These are phyloP conservation scores for Orthosia gothica DNA, from an alignment of 2,888 invertebrate genomes.

Conservation along the genomic window DNA sequence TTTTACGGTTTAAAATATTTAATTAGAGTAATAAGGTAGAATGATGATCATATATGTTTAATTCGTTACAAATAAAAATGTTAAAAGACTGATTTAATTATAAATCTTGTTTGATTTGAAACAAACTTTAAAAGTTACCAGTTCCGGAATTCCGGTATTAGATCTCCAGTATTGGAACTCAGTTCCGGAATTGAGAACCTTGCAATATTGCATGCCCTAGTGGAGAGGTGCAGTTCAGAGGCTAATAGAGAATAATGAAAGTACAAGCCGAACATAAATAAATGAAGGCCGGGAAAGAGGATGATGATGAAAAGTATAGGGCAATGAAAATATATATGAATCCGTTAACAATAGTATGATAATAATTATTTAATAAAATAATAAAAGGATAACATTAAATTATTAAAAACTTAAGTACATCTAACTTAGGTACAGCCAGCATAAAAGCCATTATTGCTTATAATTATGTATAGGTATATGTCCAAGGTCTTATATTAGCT, in stretches of 20 bases:
- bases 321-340: slow-evolving; percentile 1
- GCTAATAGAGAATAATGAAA: not conserved
- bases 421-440: not conserved
- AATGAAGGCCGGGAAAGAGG: not conserved
- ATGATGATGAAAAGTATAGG: not conserved
- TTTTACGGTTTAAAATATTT: too few relatives aligned
- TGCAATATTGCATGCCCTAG: too few relatives aligned
- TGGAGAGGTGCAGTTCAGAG: not conserved
- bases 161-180: too few relatives aligned
- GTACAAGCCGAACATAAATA: not conserved
- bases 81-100: too few relatives aligned
- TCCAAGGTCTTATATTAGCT: not conserved
- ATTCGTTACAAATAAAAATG: too few relatives aligned
- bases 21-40: too few relatives aligned
- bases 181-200: too few relatives aligned
- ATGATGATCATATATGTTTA: too few relatives aligned
- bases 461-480: not conserved
- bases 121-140: too few relatives aligned
- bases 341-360: slow-evolving; percentile 15
- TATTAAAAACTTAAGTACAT: not conserved
- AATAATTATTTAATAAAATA: slow-evolving; percentile 9
- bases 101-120: too few relatives aligned
- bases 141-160: too few relatives aligned
- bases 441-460: not conserved
- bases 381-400: not conserved